Conservation (phyloP, 2,888 invertebrate species). For the Nycteola revayana region DNA sequence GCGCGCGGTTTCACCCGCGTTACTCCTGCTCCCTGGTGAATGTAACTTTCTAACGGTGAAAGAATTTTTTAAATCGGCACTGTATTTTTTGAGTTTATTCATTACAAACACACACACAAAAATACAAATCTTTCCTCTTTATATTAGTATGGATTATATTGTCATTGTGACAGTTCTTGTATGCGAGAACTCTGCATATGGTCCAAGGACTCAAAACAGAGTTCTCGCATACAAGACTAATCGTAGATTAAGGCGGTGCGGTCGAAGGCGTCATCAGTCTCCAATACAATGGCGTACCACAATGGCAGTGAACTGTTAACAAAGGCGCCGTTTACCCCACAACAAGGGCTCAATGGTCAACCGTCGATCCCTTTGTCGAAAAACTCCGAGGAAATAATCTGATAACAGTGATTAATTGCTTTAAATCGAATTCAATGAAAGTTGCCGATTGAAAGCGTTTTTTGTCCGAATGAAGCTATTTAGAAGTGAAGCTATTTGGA, state of each 20-base stretch:
- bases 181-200: no score
- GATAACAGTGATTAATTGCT: conserved; percentile 81
- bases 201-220: no score
- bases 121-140: no score
- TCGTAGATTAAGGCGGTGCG: conserved; percentile 57
- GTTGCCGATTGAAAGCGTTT: conserved; percentile 49
- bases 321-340: conserved; percentile 61
- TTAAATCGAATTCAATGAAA: conserved; percentile 78
- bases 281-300: conserved; percentile 61
- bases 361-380: conserved; percentile 58
- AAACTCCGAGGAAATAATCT: conserved; percentile 67
- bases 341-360: conserved; percentile 63
- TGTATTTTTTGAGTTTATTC: no score
- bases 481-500: conserved; percentile 38
- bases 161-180: no score
- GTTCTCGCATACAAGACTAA: conserved; percentile 54
- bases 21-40: no score
- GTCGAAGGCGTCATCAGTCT: conserved; percentile 65
- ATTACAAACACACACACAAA: no score
- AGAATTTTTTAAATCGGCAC: no score
- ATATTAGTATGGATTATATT: no score
- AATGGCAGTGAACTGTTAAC: conserved; percentile 55
- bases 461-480: conserved; percentile 52
- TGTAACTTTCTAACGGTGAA: no score
- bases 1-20: no score